Percentiles rank a stretch among this genome's conserved stretches.
phyloP scores from a whole-genome alignment of 64 coral and sea anemone genomes.

The Pocillopora verrucosa region DNA sequence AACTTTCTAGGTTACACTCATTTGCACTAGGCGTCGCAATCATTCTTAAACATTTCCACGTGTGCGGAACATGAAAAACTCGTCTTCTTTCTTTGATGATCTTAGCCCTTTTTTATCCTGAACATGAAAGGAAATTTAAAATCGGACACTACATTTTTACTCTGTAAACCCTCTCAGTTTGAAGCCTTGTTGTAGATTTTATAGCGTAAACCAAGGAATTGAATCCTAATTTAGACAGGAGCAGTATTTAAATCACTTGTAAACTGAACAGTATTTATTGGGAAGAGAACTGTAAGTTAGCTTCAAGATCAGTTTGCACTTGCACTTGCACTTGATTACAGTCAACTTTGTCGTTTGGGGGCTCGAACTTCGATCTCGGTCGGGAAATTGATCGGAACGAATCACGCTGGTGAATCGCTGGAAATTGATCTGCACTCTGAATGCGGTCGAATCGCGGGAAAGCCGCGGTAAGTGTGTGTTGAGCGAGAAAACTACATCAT shows the following conservation, averaged over 20 bases:
- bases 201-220: not conserved
- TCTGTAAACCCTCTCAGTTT: not conserved
- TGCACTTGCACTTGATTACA: not conserved
- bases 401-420: not conserved
- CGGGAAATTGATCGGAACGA: not conserved
- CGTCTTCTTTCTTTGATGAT: not conserved
- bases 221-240: not conserved
- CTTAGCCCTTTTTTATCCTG: not conserved
- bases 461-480: not conserved
- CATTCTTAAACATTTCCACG: no score
- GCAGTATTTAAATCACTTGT: constrained; percentile 19
- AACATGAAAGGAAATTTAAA: not conserved
- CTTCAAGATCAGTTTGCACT: not conserved
- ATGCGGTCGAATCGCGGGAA: not conserved
- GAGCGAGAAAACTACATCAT: no score
- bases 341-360: not conserved
- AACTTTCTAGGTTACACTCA: no score
- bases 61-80: no score
- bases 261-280: constrained; percentile 34
- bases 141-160: not conserved
- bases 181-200: constrained; percentile 9
- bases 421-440: not conserved
- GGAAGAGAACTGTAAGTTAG: not conserved
- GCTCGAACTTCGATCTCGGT: not conserved
- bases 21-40: no score